Base-by-base conservation (phyloP, 1,140 invertebrate genomes). In the Cotesia typhae region DNA sequence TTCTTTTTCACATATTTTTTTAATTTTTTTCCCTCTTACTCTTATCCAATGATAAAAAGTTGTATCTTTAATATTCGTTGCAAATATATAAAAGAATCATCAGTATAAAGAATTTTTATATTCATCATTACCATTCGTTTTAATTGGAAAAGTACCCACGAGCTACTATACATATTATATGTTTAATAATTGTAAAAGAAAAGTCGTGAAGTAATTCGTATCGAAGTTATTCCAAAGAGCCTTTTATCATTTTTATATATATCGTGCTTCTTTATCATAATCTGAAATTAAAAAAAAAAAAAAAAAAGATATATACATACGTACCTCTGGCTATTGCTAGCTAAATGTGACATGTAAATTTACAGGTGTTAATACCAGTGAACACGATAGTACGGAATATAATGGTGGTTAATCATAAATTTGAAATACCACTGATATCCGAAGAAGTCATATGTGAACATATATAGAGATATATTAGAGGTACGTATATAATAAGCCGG, bases 371-470 rank as follows among this genome's bases (percentile, higher is more conserved):
- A 9, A 55, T 60, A 72, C 57, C 61, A 67, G 60, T 35, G 60
- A 67, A 72, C 71, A 67, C 36, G 70, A 72, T 72, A 71, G n/a
- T 47, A 47, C 3, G 41, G 64, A 17, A 63, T 14, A 57, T 71
- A 72, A 72, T 66, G 70, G 52, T 64, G 53, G 70, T 57, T 72
- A 72, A 72, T 72, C 61, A 66, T 17, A 20, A 72, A 55, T 72
- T 72, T 66, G 63, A 71, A 35, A 17, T 71, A 52, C 59, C 36
- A 17, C 28, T 55, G 14, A 66, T 71, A 71, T 65, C 53, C 70
- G 28, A 12, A 37, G 61, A 20, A 71, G 51, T 55, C 70, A 71
- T 71, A 36, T 41, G 20, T 66, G 53, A 37, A 53, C 41, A 65
- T 65, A 66, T 66, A 59, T 59, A 59, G 57, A 59, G 57, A 35